Base-by-base conservation (phyloP, 1,140 invertebrate species). In the Ctenoplectra terminalis region DNA sequence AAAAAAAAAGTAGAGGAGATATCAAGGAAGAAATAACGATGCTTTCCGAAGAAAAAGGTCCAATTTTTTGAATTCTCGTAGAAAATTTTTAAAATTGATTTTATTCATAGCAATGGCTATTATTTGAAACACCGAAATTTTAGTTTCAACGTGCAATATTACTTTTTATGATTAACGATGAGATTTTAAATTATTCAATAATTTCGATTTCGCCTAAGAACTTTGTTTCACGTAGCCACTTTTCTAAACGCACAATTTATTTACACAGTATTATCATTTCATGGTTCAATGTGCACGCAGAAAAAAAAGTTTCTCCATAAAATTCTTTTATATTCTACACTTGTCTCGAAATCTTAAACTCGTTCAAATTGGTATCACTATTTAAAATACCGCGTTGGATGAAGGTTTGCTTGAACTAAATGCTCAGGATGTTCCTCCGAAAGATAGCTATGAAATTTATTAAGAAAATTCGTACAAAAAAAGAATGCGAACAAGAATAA, bases 1-100 rank as follows among this genome's bases (percentile, higher is more conserved):
- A 70, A 75, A 50, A 71, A 67, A 76, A 23, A 40, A 40, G 40
- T 79, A 43, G 13, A 61, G n/a, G n/a, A 71, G 34, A 4, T 52
- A n/a, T 61, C 26, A 71, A 79, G 77, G 8, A 79, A 61, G 34
- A 43, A 43, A n/a, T 20, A 26, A 48, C 37, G 20, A 56, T n/a
- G 26, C 17, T 58, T 43, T 46, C 23, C 9, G 6, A n/a, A n/a
- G 6, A 34, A 69, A 43, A 79, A 72, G 23, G 26, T 46, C 6
- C 26, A 46, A 15, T n/a, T 17, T 11, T 40, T 56, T 5, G 11
- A 11, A 17, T 20, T 52, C 1, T 1, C 1, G 1, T 1, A 56
- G 7, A 67, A 34, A 58, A 0, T 40, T 40, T 0, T 34, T 26
- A 1, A 29, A n/a, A n/a, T 17, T 15, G 7, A 13, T 26, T 15